phyloP scores from a whole-genome alignment of 2,888 invertebrate genomes.

The Zonitis immaculata region DNA sequence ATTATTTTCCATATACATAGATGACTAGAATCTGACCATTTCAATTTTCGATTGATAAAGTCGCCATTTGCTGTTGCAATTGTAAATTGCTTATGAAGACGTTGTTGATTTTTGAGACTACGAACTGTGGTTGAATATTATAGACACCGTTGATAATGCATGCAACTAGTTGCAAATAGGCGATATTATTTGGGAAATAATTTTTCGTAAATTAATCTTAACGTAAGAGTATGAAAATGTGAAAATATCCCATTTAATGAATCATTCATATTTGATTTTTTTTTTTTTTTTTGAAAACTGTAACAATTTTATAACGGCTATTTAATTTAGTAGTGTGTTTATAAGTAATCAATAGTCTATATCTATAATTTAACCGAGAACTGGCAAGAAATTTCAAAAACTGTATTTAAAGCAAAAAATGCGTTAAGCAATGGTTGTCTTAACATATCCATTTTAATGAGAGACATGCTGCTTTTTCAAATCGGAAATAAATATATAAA shows the following conservation, averaged over 20 bases:
- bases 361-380: slow-evolving; percentile 5
- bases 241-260: too few species aligned
- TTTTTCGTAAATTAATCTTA: background rate
- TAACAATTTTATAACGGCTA: too few species aligned
- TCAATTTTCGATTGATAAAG: too few species aligned
- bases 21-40: background rate
- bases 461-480: too few species aligned
- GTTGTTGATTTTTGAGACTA: too few species aligned
- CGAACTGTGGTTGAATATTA: too few species aligned
- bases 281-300: too few species aligned
- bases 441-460: too few species aligned
- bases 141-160: background rate
- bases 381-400: slow-evolving; percentile 1
- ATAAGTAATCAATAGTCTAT: slow-evolving; percentile 7
- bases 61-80: too few species aligned
- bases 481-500: too few species aligned
- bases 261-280: too few species aligned
- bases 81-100: too few species aligned
- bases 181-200: background rate
- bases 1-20: slow-evolving; percentile 11
- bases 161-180: background rate
- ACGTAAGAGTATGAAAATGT: background rate
- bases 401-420: background rate
- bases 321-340: slow-evolving; percentile 11
- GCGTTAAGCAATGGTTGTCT: slow-evolving; percentile 14